A percentile compares a stretch with the other conserved stretches of the same genome.
These are phyloP conservation scores for Wasmannia auropunctata DNA, from an alignment of 1,140 invertebrate species.

Conservation along the genomic window DNA sequence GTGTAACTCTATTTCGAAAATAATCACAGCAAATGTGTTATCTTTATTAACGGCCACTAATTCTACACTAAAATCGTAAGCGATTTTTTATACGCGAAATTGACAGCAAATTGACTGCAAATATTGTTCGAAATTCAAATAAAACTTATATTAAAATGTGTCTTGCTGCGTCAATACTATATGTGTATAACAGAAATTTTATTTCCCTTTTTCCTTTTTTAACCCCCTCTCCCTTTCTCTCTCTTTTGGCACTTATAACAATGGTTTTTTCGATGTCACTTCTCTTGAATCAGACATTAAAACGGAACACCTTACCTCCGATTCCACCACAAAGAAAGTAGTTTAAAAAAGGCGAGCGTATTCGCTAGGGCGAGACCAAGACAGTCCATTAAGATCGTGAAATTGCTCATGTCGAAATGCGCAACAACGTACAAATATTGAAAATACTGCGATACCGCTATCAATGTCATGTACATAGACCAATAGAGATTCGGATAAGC, in stretches of 20 bases:
- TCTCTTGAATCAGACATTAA: neutral
- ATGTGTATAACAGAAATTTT: neutral
- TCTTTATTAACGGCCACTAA: neutral
- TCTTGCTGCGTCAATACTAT: neutral
- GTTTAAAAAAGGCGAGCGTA: conserved; percentile 34
- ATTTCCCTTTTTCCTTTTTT: neutral
- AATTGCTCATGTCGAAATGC: neutral
- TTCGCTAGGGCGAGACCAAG: conserved; percentile 36
- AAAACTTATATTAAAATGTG: neutral
- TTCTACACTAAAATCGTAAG: neutral
- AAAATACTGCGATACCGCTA: neutral
- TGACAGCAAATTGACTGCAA: neutral
- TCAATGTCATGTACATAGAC: neutral
- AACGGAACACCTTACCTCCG: conserved; percentile 16
- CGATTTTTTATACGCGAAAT: neutral
- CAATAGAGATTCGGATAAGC: conserved; percentile 19
- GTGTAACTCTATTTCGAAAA: neutral
- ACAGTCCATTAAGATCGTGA: conserved; percentile 25
- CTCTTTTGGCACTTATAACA: neutral
- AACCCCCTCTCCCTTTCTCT: neutral
- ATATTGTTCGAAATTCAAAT: neutral
- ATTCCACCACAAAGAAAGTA: conserved; percentile 44
- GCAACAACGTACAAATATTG: conserved; percentile 23
- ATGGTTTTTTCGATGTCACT: neutral
- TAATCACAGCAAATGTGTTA: neutral